Evolutionary conservation across 1,140 invertebrate species (phyloP).

Genomic region (Cheumatopsyche charites): DNA sequence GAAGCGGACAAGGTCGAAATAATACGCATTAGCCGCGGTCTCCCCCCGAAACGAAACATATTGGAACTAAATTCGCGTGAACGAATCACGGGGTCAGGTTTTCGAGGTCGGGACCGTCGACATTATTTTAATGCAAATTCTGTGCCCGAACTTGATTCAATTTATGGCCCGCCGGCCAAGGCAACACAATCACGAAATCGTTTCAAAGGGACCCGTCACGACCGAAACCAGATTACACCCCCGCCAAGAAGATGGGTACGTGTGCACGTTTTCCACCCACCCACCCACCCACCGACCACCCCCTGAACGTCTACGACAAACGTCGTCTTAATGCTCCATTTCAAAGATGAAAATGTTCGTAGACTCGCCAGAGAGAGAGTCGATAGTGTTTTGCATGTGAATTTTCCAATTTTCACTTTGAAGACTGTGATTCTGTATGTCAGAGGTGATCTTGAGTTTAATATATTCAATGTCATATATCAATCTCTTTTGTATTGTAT

Average conservation of each 20-base stretch:
- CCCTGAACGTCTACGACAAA: no score
- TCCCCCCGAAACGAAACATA: background rate
- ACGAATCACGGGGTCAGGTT: background rate
- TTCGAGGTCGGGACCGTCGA: background rate
- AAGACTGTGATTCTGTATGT: no score
- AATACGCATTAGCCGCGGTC: conserved; percentile 2
- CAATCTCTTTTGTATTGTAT: no score
- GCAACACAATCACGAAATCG: conserved; percentile 30
- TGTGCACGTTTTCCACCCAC: no score
- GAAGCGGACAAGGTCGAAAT: background rate
- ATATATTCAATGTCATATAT: no score
- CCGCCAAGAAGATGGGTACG: background rate
- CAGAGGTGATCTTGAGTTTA: no score
- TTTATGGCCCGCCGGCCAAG: conserved; percentile 15
- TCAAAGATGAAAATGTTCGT: no score
- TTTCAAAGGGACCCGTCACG: conserved; percentile 23
- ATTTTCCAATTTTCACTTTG: no score
- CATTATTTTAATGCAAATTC: conserved; percentile 34
- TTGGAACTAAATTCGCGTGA: conserved; percentile 3
- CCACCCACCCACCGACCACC: no score
- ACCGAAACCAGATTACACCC: conserved; percentile 33
- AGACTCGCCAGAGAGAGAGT: no score
- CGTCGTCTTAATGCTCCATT: no score
- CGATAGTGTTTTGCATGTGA: no score
- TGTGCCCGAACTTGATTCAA: conserved; percentile 25